Conservation (phyloP, 2,888 invertebrate species). For the Diaprepes abbreviatus region DNA sequence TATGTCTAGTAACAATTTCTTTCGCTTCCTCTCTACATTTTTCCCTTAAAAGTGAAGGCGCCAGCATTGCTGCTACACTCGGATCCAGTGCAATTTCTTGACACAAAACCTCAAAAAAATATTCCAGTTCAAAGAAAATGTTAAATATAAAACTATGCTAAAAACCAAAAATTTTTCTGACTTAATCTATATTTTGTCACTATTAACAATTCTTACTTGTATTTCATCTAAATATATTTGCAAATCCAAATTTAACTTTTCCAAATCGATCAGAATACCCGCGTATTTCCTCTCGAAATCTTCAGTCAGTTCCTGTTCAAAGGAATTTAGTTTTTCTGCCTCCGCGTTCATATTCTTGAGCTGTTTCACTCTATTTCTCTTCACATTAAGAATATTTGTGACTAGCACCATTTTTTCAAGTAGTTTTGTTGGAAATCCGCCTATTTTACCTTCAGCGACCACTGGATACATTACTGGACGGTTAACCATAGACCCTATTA, state of each 20-base stretch:
- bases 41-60: slow-evolving; percentile 89
- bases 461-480: slow-evolving; percentile 56
- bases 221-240: slow-evolving; percentile 88
- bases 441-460: slow-evolving; percentile 72
- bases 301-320: slow-evolving; percentile 82
- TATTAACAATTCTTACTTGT: slow-evolving; percentile 69
- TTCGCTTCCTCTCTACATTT: slow-evolving; percentile 89
- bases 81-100: slow-evolving; percentile 91
- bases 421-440: slow-evolving; percentile 87
- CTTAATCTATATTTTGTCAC: no score
- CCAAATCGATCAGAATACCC: slow-evolving; percentile 87
- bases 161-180: no score
- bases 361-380: slow-evolving; percentile 83
- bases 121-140: no score
- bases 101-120: slow-evolving; percentile 79
- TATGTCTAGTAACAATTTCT: slow-evolving; percentile 83
- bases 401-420: slow-evolving; percentile 89
- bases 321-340: slow-evolving; percentile 88
- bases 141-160: no score
- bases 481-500: slow-evolving; percentile 65
- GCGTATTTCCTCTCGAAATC: slow-evolving; percentile 95
- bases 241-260: slow-evolving; percentile 90
- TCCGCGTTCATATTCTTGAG: slow-evolving; percentile 90
- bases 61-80: slow-evolving; percentile 87
- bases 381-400: slow-evolving; percentile 86